Evolutionary conservation across 92 coral and sea anemone species (phyloP).

Genomic region (Porites cylindrica): DNA sequence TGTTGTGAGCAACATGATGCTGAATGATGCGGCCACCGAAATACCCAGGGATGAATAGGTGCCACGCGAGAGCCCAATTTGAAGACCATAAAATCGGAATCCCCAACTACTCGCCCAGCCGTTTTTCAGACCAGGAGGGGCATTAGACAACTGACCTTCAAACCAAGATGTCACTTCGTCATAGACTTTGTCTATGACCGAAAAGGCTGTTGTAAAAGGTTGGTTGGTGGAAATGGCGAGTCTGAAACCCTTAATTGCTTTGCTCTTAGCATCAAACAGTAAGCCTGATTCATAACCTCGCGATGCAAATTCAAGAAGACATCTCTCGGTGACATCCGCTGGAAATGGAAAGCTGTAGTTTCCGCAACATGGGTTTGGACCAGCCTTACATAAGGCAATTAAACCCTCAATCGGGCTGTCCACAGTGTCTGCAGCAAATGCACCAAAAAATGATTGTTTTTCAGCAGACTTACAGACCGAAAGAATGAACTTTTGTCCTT

Average conservation of each 20-base stretch:
- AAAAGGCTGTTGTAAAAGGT: conserved; percentile 64
- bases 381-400: not conserved
- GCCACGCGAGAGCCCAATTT: conserved; percentile 76
- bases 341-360: conserved; percentile 73
- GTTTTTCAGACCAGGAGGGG: conserved; percentile 80
- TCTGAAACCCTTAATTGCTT: conserved; percentile 44
- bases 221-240: conserved; percentile 68
- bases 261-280: conserved; percentile 46
- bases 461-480: conserved; percentile 66
- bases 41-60: conserved; percentile 87
- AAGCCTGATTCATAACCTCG: not conserved
- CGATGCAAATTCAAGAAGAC: conserved; percentile 1
- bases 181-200: conserved; percentile 80
- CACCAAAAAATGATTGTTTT: conserved; percentile 67
- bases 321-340: conserved; percentile 35
- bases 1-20: conserved; percentile 88
- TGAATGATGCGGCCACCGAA: conserved; percentile 90
- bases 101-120: conserved; percentile 77
- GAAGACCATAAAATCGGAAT: conserved; percentile 78
- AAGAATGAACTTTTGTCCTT: conserved; percentile 76
- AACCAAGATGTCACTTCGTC: conserved; percentile 65
- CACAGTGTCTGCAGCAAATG: not conserved
- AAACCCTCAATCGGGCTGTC: conserved; percentile 58
- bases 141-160: conserved; percentile 60
- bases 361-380: conserved; percentile 49